Percentiles rank a stretch among this genome's conserved stretches.
phyloP scores from a whole-genome alignment of 2,888 invertebrate genomes.

The Agriopis leucophaearia region DNA sequence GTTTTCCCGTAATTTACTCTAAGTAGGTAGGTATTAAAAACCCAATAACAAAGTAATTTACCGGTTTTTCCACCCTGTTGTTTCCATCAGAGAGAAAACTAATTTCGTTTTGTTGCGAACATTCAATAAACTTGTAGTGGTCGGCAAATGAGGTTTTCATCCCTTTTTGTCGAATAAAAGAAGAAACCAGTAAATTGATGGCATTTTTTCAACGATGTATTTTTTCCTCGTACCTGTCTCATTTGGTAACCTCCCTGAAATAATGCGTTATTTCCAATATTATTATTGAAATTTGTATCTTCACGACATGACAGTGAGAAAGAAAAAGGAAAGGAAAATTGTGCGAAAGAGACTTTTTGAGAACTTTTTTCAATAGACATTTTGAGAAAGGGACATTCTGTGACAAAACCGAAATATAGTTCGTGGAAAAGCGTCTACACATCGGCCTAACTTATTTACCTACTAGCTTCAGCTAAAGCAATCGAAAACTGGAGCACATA shows the following conservation, averaged over 20 bases:
- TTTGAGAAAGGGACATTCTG: not conserved
- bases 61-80: constrained; percentile 32
- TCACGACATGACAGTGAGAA: not conserved
- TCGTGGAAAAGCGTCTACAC: not conserved
- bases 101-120: constrained; percentile 36
- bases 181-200: constrained; percentile 16
- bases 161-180: constrained; percentile 33
- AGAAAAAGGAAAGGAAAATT: no score
- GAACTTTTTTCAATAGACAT: no score
- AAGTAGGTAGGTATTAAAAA: constrained; percentile 15
- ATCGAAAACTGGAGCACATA: constrained; percentile 24
- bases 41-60: constrained; percentile 28
- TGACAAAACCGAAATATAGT: not conserved
- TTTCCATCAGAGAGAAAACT: constrained; percentile 29
- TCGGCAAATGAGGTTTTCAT: constrained; percentile 44
- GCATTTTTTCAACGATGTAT: constrained; percentile 3
- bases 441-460: constrained; percentile 6
- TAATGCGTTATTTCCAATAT: constrained; percentile 1
- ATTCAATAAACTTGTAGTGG: constrained; percentile 42
- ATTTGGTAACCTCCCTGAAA: constrained; percentile 1
- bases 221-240: constrained; percentile 8
- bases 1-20: not conserved
- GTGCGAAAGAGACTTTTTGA: no score
- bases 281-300: not conserved
- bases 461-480: constrained; percentile 13